Base-by-base conservation (phyloP, 2,888 invertebrate genomes). In the Drosophila subsilvestris region DNA sequence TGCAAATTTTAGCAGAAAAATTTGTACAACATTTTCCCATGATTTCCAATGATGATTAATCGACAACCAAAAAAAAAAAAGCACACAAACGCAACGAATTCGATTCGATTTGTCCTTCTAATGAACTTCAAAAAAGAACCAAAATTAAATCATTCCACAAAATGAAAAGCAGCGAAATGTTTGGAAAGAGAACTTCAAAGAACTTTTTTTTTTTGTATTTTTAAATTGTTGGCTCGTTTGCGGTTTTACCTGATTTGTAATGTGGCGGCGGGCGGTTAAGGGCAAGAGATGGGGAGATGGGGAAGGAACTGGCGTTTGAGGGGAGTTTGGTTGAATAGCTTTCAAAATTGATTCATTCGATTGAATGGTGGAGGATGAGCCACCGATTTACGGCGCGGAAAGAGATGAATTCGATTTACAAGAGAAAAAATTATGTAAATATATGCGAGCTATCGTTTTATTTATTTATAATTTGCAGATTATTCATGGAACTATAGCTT, bases 1-100 rank as follows among this genome's bases (percentile, higher is more conserved):
- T 78, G 88, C 83, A 81, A 78, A 68, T 75, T 83, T 80, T 72
- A 74, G 78, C 82, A 87, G 45, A 80, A 84, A 25, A 75, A 66
- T 53, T 49, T 54, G 7, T 51, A 55, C 58, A 61, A 51, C 70
- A 48, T 66, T 63, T 65, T 48, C 61, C 55, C 22, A 68, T 71
- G 79, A 81, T 89, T 87, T 32, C 58, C 59, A 25, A 70, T 22
- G n/a, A 20, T 71, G 78, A 81, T 89, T 87, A 43, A 17, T 37
- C 37, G 37, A 1, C 14, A 72, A 74, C 75, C 65, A 65, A 72
- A 66, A 57, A 78, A 76, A 74, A 71, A 83, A 76, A 74, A 71
- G 79, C 14, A 61, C 32, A 49, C 27, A n/a, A 8, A 42, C 22
- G 29, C 25, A 42, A 10, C 45, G 43, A 44, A 43, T 9, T 6